Conservation (phyloP, 2,888 invertebrate genomes). For the Sinotaia quadrata region DNA sequence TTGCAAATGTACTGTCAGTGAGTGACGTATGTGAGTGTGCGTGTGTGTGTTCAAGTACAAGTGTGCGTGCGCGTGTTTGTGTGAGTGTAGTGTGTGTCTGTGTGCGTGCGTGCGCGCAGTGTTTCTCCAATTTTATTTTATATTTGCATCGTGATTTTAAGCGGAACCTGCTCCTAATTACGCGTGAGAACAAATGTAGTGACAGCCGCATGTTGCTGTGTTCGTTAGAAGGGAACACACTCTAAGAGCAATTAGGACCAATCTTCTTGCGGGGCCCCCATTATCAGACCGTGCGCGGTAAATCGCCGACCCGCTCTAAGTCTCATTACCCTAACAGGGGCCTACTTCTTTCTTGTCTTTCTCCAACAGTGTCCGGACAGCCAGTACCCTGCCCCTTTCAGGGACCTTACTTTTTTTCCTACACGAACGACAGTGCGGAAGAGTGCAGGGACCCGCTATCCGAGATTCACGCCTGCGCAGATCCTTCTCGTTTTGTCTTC, state of each 20-base stretch:
- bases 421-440: conserved; percentile 79
- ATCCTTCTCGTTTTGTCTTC: conserved; percentile 89
- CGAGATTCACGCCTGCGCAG: conserved; percentile 93
- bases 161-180: too few relatives aligned
- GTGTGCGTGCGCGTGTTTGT: background rate
- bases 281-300: too few relatives aligned
- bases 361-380: conserved; percentile 71
- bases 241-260: too few relatives aligned
- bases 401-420: conserved; percentile 93
- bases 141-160: too few relatives aligned
- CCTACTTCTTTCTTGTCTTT: background rate
- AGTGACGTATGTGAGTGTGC: background rate
- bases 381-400: conserved; percentile 92
- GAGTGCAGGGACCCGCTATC: conserved; percentile 91
- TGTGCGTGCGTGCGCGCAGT: background rate
- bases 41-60: background rate
- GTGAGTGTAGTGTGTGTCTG: background rate
- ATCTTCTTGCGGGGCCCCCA: too few relatives aligned
- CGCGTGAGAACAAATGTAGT: too few relatives aligned
- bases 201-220: too few relatives aligned
- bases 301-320: too few relatives aligned
- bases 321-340: too few relatives aligned
- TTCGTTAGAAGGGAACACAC: too few relatives aligned
- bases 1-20: too few relatives aligned
- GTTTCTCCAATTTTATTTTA: too few relatives aligned